Percentiles rank a stretch among this genome's conserved stretches.
Evolutionary conservation across 2,888 invertebrate species (phyloP).

Genomic region (Epirrhoe tristata): DNA sequence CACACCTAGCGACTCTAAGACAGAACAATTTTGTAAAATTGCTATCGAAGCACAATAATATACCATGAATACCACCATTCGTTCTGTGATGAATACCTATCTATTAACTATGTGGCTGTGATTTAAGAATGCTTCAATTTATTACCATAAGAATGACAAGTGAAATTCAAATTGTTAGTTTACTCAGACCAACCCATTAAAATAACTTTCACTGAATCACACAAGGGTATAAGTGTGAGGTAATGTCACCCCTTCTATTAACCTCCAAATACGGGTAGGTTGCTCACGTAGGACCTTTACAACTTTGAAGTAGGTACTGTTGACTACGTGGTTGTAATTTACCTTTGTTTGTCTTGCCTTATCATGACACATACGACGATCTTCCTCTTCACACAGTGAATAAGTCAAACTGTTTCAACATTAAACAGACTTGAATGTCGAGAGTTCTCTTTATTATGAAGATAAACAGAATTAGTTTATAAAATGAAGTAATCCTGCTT

Average conservation of each 20-base stretch:
- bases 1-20: no score
- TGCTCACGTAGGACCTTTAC: conserved; percentile 25
- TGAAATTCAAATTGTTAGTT: conserved; percentile 25
- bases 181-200: conserved; percentile 28
- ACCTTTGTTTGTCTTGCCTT: conserved; percentile 32
- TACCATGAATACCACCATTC: no score
- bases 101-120: not conserved
- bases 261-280: conserved; percentile 22
- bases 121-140: not conserved
- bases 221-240: conserved; percentile 28
- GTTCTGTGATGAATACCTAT: no score
- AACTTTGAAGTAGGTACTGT: conserved; percentile 32
- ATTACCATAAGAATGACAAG: not conserved
- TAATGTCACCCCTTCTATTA: conserved; percentile 32
- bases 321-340: conserved; percentile 32
- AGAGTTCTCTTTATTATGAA: not conserved
- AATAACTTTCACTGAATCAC: conserved; percentile 17
- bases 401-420: not conserved
- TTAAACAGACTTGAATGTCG: no score
- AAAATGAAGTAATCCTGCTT: no score
- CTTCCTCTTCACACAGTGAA: conserved; percentile 2
- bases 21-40: no score
- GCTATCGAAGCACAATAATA: no score
- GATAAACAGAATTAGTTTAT: no score
- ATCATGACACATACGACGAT: conserved; percentile 19